phyloP scores from a whole-genome alignment of 2,797 vertebrate genomes.

The Ctenopoma multispine region DNA sequence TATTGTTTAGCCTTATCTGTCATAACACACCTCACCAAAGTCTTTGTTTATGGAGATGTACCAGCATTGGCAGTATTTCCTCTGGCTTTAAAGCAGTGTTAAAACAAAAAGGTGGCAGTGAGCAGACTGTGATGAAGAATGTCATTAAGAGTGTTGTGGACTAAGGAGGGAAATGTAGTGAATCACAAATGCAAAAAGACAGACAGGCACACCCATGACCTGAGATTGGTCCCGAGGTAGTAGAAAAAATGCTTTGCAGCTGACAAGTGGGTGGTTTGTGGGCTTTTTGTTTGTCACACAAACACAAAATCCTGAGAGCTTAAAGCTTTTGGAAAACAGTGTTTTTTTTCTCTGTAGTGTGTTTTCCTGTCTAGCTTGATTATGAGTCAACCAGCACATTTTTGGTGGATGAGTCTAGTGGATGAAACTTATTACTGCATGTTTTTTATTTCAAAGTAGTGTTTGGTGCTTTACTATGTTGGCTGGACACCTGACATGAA shows the following conservation, averaged over 20 bases:
- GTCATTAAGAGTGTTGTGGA: conserved; percentile 4
- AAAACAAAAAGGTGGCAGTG: conserved; percentile 18
- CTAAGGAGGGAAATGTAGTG: conserved; percentile 10
- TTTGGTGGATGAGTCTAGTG: conserved; percentile 1
- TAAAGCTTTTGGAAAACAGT: conserved; percentile 34
- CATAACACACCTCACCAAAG: conserved; percentile 2
- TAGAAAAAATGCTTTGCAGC: conserved; percentile 50
- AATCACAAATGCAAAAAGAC: conserved; percentile 25
- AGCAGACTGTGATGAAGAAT: conserved; percentile 9
- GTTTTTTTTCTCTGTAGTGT: conserved; percentile 38
- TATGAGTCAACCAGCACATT: conserved; percentile 28
- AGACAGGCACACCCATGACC: conserved; percentile 46
- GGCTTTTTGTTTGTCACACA: conserved; percentile 62
- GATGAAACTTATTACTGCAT: not conserved
- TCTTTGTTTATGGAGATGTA: conserved; percentile 5
- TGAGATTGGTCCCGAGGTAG: conserved; percentile 35
- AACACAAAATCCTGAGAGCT: conserved; percentile 41
- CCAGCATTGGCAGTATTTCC: conserved; percentile 1
- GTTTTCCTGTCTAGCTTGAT: conserved; percentile 19
- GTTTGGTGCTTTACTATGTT: conserved; percentile 5
- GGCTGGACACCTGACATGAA: not conserved
- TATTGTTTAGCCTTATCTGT: not conserved
- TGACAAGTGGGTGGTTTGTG: conserved; percentile 57
- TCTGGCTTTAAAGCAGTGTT: conserved; percentile 8
- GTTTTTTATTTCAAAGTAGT: conserved; percentile 9